Conservation (phyloP, 2,113 vertebrate genomes). For the Macquaria ambigua region DNA sequence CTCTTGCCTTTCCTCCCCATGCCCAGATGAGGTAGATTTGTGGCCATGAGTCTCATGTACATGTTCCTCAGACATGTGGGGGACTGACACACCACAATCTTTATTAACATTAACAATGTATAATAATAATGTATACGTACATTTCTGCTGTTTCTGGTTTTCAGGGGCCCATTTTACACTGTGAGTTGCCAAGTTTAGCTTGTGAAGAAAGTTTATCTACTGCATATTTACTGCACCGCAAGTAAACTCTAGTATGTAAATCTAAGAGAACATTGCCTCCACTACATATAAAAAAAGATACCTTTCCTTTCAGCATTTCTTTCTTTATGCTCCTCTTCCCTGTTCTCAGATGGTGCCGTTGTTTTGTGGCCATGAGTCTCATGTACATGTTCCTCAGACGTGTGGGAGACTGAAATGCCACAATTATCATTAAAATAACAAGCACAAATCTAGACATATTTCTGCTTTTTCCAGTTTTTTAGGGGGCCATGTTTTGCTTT, state of each 20-base stretch:
- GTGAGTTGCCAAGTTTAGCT: too few species aligned
- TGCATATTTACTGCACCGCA: neutral
- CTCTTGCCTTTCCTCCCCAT: neutral
- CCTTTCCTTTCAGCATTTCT: too few species aligned
- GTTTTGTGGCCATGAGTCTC: neutral
- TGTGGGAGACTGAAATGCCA: neutral
- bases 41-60: slow-evolving; percentile 20
- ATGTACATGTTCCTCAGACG: neutral
- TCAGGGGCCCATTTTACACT: neutral
- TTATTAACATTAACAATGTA: neutral
- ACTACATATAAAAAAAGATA: too few species aligned
- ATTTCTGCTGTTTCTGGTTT: neutral
- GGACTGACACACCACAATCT: slow-evolving; percentile 15
- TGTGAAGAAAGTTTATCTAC: neutral
- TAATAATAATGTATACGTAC: too few species aligned
- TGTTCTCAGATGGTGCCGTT: neutral
- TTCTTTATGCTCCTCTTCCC: neutral
- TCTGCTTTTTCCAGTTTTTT: too few species aligned
- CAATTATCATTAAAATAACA: too few species aligned
- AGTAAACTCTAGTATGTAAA: too few species aligned
- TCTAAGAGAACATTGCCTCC: too few species aligned
- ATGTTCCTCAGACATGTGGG: slow-evolving; percentile 22
- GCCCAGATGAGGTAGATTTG: neutral
- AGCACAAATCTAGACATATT: too few species aligned
- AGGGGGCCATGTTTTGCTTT: too few species aligned